Conservation (phyloP, 2,888 invertebrate genomes). For the Trimorus sp. region DNA sequence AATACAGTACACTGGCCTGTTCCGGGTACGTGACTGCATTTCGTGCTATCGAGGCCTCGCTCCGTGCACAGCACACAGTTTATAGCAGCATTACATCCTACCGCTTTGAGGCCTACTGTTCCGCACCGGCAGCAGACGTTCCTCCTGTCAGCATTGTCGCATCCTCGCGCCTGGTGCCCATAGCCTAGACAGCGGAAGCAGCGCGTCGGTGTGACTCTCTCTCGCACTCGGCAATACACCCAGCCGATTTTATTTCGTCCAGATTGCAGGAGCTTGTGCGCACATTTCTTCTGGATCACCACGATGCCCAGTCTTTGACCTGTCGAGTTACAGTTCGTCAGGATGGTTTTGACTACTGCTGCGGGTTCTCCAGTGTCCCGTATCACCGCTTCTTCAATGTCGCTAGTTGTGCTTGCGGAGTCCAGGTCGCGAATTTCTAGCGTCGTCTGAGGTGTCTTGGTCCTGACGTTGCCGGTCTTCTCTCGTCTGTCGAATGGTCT, state of each 20-base stretch:
- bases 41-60: not conserved
- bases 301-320: conserved; percentile 3
- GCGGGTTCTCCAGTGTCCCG: not conserved
- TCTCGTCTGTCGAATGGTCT: not conserved
- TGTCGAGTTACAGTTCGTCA: not conserved
- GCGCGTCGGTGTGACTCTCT: not conserved
- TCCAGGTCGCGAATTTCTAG: conserved; percentile 26
- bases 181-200: too few species aligned
- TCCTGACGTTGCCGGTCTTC: not conserved
- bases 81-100: conserved; percentile 53
- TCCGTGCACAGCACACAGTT: conserved; percentile 55
- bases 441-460: not conserved
- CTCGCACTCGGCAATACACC: not conserved
- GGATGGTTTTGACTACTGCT: not conserved
- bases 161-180: not conserved
- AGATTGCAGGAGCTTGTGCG: not conserved
- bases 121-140: conserved; percentile 66
- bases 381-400: conserved; percentile 1
- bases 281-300: not conserved
- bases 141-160: conserved; percentile 54
- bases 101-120: conserved; percentile 56
- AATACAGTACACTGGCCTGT: conserved; percentile 38
- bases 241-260: conserved; percentile 17
- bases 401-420: not conserved
- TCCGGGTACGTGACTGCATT: conserved; percentile 48